Evolutionary conservation across 2,888 invertebrate species (phyloP), one percentile per base, ranked within the genome.

Genomic region (Lasius platythorax): DNA sequence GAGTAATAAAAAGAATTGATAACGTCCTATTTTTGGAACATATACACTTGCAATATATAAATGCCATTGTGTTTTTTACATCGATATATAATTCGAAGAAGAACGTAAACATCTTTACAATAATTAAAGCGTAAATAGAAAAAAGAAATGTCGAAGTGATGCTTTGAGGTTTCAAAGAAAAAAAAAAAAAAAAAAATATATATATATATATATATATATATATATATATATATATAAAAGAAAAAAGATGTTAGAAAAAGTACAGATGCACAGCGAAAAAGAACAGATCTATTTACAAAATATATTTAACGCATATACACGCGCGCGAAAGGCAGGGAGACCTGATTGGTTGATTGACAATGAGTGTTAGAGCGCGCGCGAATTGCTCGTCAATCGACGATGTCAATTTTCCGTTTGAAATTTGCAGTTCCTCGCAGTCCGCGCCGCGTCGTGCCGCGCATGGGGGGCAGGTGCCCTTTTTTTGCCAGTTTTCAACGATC

Each of bases 331-430:
- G 73, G 37, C 58, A 18, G 76, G 72, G 73, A 83, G 68, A 78
- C 40, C 82, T 85, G 89, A 86, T 89, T 87, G 89, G 79, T 85
- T 86, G 86, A 87, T 89, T 89, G 50, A n/a, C 50, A 53, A 53
- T 53, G 67, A 84, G 75, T 64, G 83, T 86, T 67, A 79, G 82
- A 79, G 82, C 63, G 37, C 73, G 46, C 85, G 40, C 37, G 73
- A 89, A 82, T 82, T 85, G 83, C 78, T 58, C 78, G 58, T 81
- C 89, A 86, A 89, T 89, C 87, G 74, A 84, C 85, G 82, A 75
- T 74, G 82, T 86, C 84, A 89, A 89, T 89, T 86, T 89, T 86
- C 86, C 46, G 33, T 83, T 83, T 83, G 79, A 89, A 89, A 87
- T 89, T 89, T 86, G 53, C 75, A 63, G 70, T 73, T 46, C n/a